phyloP scores from a whole-genome alignment of 2,113 vertebrate species.

The Sula dactylatra region DNA sequence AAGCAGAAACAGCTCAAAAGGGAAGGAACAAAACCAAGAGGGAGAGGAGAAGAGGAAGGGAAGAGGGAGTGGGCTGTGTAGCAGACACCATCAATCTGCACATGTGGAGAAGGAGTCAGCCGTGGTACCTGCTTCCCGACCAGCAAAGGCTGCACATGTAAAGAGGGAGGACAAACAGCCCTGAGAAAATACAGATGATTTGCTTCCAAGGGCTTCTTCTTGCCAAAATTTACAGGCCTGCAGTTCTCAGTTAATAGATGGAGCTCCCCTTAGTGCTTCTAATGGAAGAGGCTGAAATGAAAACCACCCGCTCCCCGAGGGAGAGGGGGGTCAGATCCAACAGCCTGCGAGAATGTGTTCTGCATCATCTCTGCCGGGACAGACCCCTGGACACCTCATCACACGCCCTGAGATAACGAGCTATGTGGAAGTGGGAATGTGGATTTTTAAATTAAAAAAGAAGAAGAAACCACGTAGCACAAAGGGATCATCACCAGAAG shows the following conservation, averaged over 20 bases:
- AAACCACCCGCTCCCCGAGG: slow-evolving; percentile 51
- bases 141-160: background rate
- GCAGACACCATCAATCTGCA: slow-evolving; percentile 44
- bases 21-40: slow-evolving; percentile 22
- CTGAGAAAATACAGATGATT: slow-evolving; percentile 53
- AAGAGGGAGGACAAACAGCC: slow-evolving; percentile 45
- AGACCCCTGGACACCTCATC: slow-evolving; percentile 59
- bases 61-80: background rate
- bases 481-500: slow-evolving; percentile 2
- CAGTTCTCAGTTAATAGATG: slow-evolving; percentile 51
- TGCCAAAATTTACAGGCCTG: slow-evolving; percentile 63
- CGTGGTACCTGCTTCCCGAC: slow-evolving; percentile 25
- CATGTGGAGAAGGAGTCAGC: slow-evolving; percentile 25
- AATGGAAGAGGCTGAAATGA: slow-evolving; percentile 64
- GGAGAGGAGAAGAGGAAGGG: background rate
- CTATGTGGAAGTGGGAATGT: slow-evolving; percentile 53
- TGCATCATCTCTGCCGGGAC: slow-evolving; percentile 54
- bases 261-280: slow-evolving; percentile 59
- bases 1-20: slow-evolving; percentile 53
- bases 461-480: slow-evolving; percentile 7
- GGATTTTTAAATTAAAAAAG: slow-evolving; percentile 62
- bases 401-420: slow-evolving; percentile 53
- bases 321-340: slow-evolving; percentile 11
- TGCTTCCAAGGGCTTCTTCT: slow-evolving; percentile 52
- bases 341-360: background rate